Evolutionary conservation across 2,888 invertebrate genomes (phyloP), one percentile per base, ranked within the genome.

Genomic region (Acronicta aceris): DNA sequence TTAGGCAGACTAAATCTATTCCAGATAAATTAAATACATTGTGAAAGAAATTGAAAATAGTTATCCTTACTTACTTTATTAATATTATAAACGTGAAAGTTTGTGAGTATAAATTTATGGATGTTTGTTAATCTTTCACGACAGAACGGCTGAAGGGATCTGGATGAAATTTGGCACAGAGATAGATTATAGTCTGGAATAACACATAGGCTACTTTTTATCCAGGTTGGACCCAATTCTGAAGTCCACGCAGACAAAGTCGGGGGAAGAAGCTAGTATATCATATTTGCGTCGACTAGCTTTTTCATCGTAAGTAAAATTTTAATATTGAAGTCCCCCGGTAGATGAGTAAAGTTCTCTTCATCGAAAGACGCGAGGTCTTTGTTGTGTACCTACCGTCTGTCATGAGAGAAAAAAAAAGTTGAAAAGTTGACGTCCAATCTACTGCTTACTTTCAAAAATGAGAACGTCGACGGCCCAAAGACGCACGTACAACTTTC

Each of bases 401-500:
- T 87, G 84, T 84, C 85, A 81, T 80, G 78, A 77, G 70, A 80
- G 65, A 68, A 83, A 87, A 90, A 89, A 88, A 21, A 81, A 80
- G 76, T n/a, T n/a, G 81, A 85, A 89, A 91, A 89, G 85, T 89
- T 90, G 89, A 85, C 86, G 89, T 90, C 81, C 88, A 88, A 90
- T 90, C 87, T 85, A 81, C 81, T 87, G 87, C 85, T 84, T 89
- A 89, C 89, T 90, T 89, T 88, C 74, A 86, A 83, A 91, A 87
- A 91, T 90, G 89, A 90, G 84, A 89, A 78, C 84, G 82, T 75
- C 79, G 78, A 53, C 80, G 75, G 81, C 66, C 80, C 80, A 71
- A 78, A 86, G 81, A 82, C 78, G 78, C 72, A 79, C 77, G 81
- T 72, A 78, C 81, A 88, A 89, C 78, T 88, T 86, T 81, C 62